Base-by-base conservation (phyloP, 1,140 invertebrate species). In the Zaprionus davidi region DNA sequence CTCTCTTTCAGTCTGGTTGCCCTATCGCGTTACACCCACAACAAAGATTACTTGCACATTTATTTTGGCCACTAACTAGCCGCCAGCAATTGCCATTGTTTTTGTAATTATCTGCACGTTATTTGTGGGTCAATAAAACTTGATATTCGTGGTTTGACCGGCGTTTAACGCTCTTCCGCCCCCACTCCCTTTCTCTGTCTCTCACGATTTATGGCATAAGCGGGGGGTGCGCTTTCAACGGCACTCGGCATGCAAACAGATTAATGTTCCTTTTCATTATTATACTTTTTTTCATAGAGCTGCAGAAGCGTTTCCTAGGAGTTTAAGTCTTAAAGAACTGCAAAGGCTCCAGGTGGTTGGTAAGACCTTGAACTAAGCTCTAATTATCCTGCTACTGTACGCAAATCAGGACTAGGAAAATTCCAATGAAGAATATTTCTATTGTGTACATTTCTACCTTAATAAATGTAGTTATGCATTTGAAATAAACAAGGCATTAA, bases 91-190 rank as follows among this genome's bases (percentile, higher is more conserved):
- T 76, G 74, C 78, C 80, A 88, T 87, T 87, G 84, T 88, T 87
- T 87, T 87, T 91, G 87, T 91, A 91, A 91, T 91, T 91, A 91
- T 91, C 87, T 91, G 87, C 87, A 91, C 87, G 87, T 91, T 91
- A 91, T 87, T 91, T 91, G 87, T 91, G 87, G 87, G 81, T 90
- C 87, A 90, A 90, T 90, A 90, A 90, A 91, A 84, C 90, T 91
- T 83, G 87, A 90, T 90, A 90, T 83, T 86, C 81, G 74, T 78
- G 82, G 83, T 87, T 85, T 87, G 84, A 80, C 71, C 77, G 56
- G 63, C 69, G 68, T 70, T 72, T 66, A 72, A 77, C 64, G 69
- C 60, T 49, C 63, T 59, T 7, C 46, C 46, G 11, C 56, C 2
- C 34, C 22, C 7, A 46, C 41, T 17, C 2, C 1, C n/a, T 44